A percentile compares a stretch with the other conserved stretches of the same genome.
Evolutionary conservation across 2,888 invertebrate species (phyloP).

Genomic region (Yponomeuta plumbellus): DNA sequence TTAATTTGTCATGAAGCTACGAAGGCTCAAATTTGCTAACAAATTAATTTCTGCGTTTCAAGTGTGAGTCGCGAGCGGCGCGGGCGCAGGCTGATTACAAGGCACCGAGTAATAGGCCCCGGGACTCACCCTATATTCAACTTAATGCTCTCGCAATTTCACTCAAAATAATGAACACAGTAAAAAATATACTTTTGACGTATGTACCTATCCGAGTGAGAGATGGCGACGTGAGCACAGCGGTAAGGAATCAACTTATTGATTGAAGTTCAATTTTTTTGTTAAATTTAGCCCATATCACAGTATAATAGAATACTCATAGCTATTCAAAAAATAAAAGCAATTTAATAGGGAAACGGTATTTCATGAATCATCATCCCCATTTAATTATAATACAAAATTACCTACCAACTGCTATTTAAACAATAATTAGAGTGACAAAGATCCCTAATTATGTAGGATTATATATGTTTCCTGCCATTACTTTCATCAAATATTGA

Average conservation of each 20-base stretch:
- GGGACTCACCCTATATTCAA: conserved; percentile 71
- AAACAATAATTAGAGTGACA: too few relatives aligned
- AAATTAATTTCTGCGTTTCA: conserved; percentile 59
- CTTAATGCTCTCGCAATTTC: conserved; percentile 76
- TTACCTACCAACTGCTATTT: too few relatives aligned
- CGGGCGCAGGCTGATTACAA: conserved; percentile 66
- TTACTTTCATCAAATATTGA: too few relatives aligned
- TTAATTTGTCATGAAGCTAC: conserved; percentile 5
- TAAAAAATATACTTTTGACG: conserved; percentile 65
- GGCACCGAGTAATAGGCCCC: conserved; percentile 62
- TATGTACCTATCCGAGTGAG: conserved; percentile 31
- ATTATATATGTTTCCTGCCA: too few relatives aligned
- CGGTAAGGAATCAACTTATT: conserved; percentile 24
- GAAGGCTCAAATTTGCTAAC: conserved; percentile 48
- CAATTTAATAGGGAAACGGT: too few relatives aligned
- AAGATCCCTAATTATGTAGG: too few relatives aligned
- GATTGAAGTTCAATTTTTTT: not conserved
- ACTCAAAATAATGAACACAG: conserved; percentile 71
- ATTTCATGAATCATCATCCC: too few relatives aligned
- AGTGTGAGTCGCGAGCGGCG: conserved; percentile 38
- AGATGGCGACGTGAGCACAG: conserved; percentile 53
- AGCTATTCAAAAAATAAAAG: too few relatives aligned
- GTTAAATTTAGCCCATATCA: too few relatives aligned
- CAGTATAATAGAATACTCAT: too few relatives aligned
- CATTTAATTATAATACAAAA: too few relatives aligned